Evolutionary conservation across 2,113 vertebrate genomes (phyloP).

Genomic region (Arothron firmamentum): DNA sequence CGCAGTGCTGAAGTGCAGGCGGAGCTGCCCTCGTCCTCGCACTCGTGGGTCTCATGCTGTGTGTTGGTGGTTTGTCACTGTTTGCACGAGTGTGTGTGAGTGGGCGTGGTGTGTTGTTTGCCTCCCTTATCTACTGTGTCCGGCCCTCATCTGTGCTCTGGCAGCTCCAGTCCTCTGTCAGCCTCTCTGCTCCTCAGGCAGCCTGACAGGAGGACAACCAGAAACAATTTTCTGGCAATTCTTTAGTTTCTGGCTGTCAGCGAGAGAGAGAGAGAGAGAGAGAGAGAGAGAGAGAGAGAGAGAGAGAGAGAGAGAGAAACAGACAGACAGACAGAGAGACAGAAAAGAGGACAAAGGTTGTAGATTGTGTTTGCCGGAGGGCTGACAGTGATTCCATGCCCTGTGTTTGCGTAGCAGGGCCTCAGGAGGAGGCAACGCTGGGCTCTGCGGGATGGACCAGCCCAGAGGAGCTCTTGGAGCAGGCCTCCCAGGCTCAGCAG

Average conservation of each 20-base stretch:
- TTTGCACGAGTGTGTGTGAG: constrained; percentile 33
- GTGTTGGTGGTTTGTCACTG: constrained; percentile 26
- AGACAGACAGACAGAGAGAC: too few relatives aligned
- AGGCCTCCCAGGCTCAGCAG: constrained; percentile 75
- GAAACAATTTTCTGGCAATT: constrained; percentile 61
- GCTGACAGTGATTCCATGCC: constrained; percentile 74
- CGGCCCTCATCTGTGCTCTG: constrained; percentile 57
- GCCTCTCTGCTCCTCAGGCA: constrained; percentile 41
- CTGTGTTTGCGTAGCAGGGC: constrained; percentile 77
- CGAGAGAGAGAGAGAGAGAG: constrained; percentile 10
- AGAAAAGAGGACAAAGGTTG: neutral
- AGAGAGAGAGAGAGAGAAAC: too few relatives aligned
- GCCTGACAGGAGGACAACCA: constrained; percentile 43
- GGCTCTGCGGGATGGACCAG: constrained; percentile 73
- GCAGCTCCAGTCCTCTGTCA: constrained; percentile 49
- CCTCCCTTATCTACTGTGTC: constrained; percentile 55
- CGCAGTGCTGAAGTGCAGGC: too few relatives aligned
- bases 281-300: too few relatives aligned
- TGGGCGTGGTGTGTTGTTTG: constrained; percentile 64
- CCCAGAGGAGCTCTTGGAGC: constrained; percentile 76
- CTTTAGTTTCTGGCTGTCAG: constrained; percentile 3
- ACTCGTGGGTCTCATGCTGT: neutral
- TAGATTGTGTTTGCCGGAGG: constrained; percentile 9
- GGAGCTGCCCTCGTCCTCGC: neutral
- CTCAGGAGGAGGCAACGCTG: constrained; percentile 73